Base-by-base conservation (phyloP, 2,113 vertebrate genomes). In the Channa argus region DNA sequence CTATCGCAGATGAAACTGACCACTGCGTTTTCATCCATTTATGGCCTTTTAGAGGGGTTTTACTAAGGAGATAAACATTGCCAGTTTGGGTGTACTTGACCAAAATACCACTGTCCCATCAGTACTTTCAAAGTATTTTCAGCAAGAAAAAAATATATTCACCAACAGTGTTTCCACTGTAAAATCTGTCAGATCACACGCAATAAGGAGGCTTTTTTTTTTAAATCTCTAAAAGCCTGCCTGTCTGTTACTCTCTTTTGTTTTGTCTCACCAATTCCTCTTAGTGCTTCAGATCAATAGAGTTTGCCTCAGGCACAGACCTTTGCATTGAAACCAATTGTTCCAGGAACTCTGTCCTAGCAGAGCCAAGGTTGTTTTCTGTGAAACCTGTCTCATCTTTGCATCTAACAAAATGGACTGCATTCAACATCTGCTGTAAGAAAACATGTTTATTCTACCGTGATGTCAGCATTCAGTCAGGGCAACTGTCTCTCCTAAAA, bases 221-320 rank as follows among this genome's bases (percentile, higher is more conserved):
- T 64, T 77, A 56, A 62, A 46, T 64, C 80, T 74, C 38, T 43
- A 82, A 78, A 24, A 65, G 55, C 9, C 69, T 66, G 53, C 59
- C 50, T 75, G 60, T 66, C 8, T 39, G 53, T 67, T 14, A 54
- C 45, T 45, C 45, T 49, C 55, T 41, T 5, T 62, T 49, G 47
- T 64, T 54, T 47, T 47, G 9, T 61, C 11, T 62, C 46, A 50
- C n/a, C 63, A 65, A 77, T 90, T 59, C 72, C 64, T 77, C 76
- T 86, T 86, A 54, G 74, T 63, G 78, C 62, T 38, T 79, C 72
- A 84, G 90, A 93, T 93, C 89, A 91, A 91, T 93, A 70, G 75
- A 41, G 44, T 47, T 79, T 37, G 90, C 91, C 89, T 80, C 77
- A 52, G 90, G 88, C 89, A 47, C 66, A 88, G 87, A 90, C 89